Base-by-base conservation (phyloP, 1,140 invertebrate species). In the Ditylenchus dipsaci region DNA sequence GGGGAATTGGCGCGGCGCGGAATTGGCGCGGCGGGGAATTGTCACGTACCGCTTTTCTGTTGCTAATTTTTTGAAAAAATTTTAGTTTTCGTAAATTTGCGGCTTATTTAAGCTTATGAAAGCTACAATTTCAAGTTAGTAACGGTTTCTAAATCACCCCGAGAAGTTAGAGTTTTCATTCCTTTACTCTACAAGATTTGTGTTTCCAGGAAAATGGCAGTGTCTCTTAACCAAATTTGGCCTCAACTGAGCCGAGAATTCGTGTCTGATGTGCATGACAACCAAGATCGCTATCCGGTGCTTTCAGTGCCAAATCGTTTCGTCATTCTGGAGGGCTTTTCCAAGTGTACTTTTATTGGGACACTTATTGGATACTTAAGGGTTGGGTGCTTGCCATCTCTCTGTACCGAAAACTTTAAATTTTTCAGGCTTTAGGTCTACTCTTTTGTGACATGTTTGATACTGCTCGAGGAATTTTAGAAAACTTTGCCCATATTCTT, bases 341-440 rank as follows among this genome's bases (percentile, higher is more conserved):
- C 82, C 79, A 84, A 61, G 88, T 91, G 9, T 78, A 92, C 78
- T 95, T 93, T 83, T 94, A 94, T 82, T 94, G 91, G 91, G 91
- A 94, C 78, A 92, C 91, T 0, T 94, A 91, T 81, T 94, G 92
- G 92, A 92, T 93, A 29, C 86, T 94, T 29, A 88, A 90, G 71
- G 91, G 91, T 1, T n/a, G 0, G 15, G 13, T 26, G 27, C 11
- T 21, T n/a, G 5, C 3, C 15, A 53, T 53, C 3, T 19, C 15
- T 53, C 49, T 53, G 8, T 38, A 5, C 3, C 33, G 3, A 53
- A 19, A 53, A 53, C 23, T 53, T 45, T n/a, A 45, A 45, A 45
- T 11, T 45, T 45, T n/a, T 13, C 43, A 45, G n/a, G 43, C n/a
- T 69, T 61, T 1, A 72, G 71, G 71, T 0, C 84, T 95, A 0